Evolutionary conservation across 2,797 vertebrate genomes (phyloP).

Genomic region (Alouatta caraya): DNA sequence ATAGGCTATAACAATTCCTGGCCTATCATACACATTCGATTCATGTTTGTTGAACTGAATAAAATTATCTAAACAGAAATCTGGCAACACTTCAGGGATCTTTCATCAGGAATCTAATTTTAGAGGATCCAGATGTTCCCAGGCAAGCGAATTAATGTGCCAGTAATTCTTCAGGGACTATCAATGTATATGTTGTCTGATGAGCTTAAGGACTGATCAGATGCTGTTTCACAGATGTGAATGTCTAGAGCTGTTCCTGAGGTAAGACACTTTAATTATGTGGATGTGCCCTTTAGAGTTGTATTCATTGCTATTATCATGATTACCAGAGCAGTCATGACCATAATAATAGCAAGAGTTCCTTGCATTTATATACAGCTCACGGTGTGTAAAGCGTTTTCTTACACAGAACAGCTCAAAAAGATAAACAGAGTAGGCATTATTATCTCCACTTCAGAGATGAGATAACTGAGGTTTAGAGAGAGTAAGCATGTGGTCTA

Average conservation of each 20-base stretch:
- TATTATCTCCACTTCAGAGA: neutral
- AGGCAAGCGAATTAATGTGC: conserved; percentile 53
- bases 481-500: neutral
- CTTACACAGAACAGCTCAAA: neutral
- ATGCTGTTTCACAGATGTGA: neutral
- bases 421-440: neutral
- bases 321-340: neutral
- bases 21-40: neutral
- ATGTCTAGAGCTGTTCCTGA: neutral
- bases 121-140: conserved; percentile 69
- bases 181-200: conserved; percentile 8
- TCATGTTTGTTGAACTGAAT: neutral
- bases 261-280: neutral
- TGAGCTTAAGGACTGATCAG: conserved; percentile 26
- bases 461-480: neutral
- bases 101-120: conserved; percentile 68
- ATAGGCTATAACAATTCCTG: neutral
- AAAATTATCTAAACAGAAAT: conserved; percentile 47
- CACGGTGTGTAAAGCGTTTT: neutral
- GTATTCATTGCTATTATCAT: neutral
- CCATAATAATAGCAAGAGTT: neutral
- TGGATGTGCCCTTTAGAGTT: neutral
- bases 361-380: neutral
- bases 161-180: conserved; percentile 47
- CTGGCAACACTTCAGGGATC: conserved; percentile 52